Conservation (phyloP, 2,888 invertebrate genomes). For the Meandrusa payeni region DNA sequence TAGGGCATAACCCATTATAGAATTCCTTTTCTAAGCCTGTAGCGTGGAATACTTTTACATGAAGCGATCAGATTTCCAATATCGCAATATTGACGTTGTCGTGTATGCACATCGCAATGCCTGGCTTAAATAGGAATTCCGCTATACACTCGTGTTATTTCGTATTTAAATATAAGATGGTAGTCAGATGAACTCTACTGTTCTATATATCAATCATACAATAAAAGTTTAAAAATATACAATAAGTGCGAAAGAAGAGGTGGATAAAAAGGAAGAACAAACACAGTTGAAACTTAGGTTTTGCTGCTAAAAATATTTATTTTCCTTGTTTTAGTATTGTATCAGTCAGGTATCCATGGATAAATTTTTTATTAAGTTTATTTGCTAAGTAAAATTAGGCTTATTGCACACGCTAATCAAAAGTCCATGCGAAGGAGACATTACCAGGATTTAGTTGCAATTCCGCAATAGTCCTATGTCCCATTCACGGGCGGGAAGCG, state of each 20-base stretch:
- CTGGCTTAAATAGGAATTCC: slow-evolving; percentile 13
- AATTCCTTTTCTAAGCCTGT: slow-evolving; percentile 42
- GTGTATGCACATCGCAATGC: slow-evolving; percentile 20
- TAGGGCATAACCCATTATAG: slow-evolving; percentile 53
- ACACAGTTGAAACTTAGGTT: too few species aligned
- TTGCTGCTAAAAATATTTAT: too few species aligned
- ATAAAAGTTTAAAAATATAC: too few species aligned
- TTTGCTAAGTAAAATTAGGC: too few species aligned
- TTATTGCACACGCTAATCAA: too few species aligned
- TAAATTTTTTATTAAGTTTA: too few species aligned
- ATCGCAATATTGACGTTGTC: slow-evolving; percentile 36
- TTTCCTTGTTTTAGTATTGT: too few species aligned
- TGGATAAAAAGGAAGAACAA: too few species aligned
- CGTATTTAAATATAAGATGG: slow-evolving; percentile 6
- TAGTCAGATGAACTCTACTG: not conserved
- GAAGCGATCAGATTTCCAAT: slow-evolving; percentile 54
- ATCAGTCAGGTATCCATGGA: too few species aligned
- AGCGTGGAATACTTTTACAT: slow-evolving; percentile 43
- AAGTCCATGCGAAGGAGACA: too few species aligned
- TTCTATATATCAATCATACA: too few species aligned
- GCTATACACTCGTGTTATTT: slow-evolving; percentile 6
- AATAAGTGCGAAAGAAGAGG: too few species aligned
- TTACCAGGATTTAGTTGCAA: slow-evolving; percentile 9
- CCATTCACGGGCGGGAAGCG: slow-evolving; percentile 1
- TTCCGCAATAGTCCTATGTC: slow-evolving; percentile 5